These are phyloP conservation scores for Cnemophilus loriae DNA, from an alignment of 2,113 vertebrate species.

Conservation along the genomic window DNA sequence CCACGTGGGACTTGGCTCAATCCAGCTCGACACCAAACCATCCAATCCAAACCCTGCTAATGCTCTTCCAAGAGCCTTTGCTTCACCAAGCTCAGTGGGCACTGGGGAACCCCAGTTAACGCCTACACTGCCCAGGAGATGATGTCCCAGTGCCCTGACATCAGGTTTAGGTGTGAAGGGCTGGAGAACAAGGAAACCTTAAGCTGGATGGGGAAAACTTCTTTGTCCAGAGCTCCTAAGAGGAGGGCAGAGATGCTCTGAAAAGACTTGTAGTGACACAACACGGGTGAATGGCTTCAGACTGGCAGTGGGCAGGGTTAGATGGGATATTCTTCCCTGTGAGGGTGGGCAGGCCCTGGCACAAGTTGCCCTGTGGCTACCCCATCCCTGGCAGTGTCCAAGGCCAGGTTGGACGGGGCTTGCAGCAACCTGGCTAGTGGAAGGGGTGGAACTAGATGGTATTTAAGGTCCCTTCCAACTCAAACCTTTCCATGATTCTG, in stretches of 20 bases:
- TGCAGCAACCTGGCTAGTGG: neutral
- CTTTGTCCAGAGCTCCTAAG: neutral
- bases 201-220: neutral
- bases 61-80: neutral
- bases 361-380: neutral
- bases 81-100: neutral
- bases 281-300: neutral
- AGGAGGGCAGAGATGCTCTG: neutral
- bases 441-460: neutral
- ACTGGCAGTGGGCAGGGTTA: neutral
- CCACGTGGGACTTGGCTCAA: neutral
- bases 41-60: neutral
- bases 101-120: neutral
- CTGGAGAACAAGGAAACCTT: neutral
- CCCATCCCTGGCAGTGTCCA: neutral
- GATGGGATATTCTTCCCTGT: neutral
- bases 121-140: neutral
- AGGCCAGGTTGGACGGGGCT: neutral
- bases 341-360: neutral
- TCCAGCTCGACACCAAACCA: neutral
- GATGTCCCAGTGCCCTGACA: neutral
- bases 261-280: neutral
- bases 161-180: neutral
- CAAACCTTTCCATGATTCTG: neutral
- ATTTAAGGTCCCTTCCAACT: neutral